A percentile compares a stretch with the other conserved stretches of the same genome.
Conservation (phyloP, 2,888 invertebrate species). For the Drosophila leonis region DNA sequence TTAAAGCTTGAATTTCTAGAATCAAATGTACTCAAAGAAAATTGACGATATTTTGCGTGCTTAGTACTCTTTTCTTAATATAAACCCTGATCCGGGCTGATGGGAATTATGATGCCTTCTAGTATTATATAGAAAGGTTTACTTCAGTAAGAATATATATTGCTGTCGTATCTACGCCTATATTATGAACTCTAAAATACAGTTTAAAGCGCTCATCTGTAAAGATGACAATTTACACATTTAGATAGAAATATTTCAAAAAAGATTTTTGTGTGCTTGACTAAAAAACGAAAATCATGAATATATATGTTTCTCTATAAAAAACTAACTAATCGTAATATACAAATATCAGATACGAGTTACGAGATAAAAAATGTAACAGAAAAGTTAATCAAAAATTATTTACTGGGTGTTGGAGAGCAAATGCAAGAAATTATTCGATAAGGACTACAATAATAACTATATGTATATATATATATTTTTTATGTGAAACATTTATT, state of each 20-base stretch:
- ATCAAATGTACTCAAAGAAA: neutral
- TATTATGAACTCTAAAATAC: conserved; percentile 17
- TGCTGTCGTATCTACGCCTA: conserved; percentile 27
- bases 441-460: conserved; percentile 57
- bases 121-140: neutral
- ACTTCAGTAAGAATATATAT: neutral
- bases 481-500: conserved; percentile 80
- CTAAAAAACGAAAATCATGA: conserved; percentile 31
- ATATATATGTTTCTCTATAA: conserved; percentile 15
- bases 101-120: neutral
- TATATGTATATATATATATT: conserved; percentile 46
- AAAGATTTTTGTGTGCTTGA: conserved; percentile 18
- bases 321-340: conserved; percentile 49
- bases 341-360: conserved; percentile 22
- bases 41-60: neutral
- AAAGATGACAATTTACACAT: conserved; percentile 23
- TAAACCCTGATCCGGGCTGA: neutral
- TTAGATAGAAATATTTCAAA: conserved; percentile 25
- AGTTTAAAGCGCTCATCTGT: conserved; percentile 20
- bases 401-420: conserved; percentile 22
- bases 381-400: conserved; percentile 11
- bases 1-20: neutral
- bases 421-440: conserved; percentile 40
- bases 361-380: conserved; percentile 5
- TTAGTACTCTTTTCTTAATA: neutral